Percentiles rank a stretch among this genome's conserved stretches.
These are phyloP conservation scores for Atherinomorus stipes DNA, from an alignment of 2,113 vertebrate genomes.

Conservation along the genomic window DNA sequence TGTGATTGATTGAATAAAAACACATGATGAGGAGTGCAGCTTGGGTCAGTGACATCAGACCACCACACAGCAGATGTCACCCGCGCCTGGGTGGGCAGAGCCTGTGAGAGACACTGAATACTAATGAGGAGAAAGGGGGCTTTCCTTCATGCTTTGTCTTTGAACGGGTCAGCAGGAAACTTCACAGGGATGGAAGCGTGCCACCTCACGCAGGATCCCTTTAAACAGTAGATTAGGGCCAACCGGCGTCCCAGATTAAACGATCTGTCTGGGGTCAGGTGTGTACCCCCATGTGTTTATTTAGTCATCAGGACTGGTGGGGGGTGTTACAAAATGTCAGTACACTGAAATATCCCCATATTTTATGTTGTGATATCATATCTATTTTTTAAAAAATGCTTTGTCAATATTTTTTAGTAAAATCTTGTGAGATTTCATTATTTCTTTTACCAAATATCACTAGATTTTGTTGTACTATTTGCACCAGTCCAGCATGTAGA, in stretches of 20 bases:
- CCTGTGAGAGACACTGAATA: conserved; percentile 46
- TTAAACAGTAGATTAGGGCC: conserved; percentile 69
- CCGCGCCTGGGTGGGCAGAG: conserved; percentile 43
- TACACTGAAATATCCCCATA: no score
- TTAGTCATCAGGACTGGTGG: no score
- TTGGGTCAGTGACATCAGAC: conserved; percentile 36
- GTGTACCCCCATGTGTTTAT: not conserved
- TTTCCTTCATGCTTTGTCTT: conserved; percentile 56
- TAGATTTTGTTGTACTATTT: no score
- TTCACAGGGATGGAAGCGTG: conserved; percentile 68
- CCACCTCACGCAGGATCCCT: conserved; percentile 34
- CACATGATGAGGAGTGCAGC: conserved; percentile 41
- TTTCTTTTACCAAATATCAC: no score
- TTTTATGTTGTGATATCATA: no score
- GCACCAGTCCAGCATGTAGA: no score
- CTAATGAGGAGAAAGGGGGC: conserved; percentile 61
- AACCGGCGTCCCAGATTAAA: conserved; percentile 55
- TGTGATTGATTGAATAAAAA: conserved; percentile 52
- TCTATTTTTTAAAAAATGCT: no score
- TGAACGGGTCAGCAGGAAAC: conserved; percentile 49
- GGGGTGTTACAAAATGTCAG: no score
- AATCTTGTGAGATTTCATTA: no score
- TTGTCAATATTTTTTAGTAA: no score
- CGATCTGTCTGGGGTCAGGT: conserved; percentile 63
- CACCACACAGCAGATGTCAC: conserved; percentile 70